Percentiles rank a stretch among this genome's conserved stretches.
Evolutionary conservation across 2,113 vertebrate genomes (phyloP).

Genomic region (Apteryx owenii): DNA sequence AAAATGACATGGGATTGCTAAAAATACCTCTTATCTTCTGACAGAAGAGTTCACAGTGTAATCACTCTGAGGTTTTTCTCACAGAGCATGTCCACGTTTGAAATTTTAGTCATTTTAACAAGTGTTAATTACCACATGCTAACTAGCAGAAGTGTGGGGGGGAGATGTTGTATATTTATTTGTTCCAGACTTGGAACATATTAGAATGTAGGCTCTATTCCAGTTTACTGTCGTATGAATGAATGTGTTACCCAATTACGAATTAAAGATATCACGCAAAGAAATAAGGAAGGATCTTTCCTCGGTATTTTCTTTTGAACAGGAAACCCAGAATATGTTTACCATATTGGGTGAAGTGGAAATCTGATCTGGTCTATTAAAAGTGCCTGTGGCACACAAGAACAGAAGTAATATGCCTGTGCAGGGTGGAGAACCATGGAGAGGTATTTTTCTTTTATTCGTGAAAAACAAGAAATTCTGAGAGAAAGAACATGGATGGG

Average conservation of each 20-base stretch:
- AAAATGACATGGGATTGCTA: not conserved
- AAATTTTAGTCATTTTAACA: slow-evolving; percentile 57
- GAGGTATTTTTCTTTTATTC: not conserved
- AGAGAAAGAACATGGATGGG: not conserved
- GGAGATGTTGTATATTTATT: slow-evolving; percentile 47
- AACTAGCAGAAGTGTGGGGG: slow-evolving; percentile 30
- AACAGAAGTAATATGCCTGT: not conserved
- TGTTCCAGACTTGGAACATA: slow-evolving; percentile 60
- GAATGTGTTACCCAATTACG: slow-evolving; percentile 15
- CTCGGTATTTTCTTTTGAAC: not conserved
- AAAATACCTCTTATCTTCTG: slow-evolving; percentile 49
- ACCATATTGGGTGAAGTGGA: not conserved
- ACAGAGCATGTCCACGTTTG: not conserved
- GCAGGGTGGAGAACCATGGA: not conserved
- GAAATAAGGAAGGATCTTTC: slow-evolving; percentile 13
- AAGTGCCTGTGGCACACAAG: not conserved
- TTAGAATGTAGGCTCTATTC: slow-evolving; percentile 54
- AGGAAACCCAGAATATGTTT: not conserved
- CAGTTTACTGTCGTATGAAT: slow-evolving; percentile 49
- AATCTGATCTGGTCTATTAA: not conserved
- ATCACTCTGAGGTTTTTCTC: slow-evolving; percentile 12
- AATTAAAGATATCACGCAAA: slow-evolving; percentile 18
- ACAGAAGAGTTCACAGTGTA: not conserved
- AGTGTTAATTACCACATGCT: slow-evolving; percentile 52
- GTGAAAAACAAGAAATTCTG: fast-evolving